phyloP scores from a whole-genome alignment of 2,888 invertebrate genomes.

The Nymphalis polychloros region DNA sequence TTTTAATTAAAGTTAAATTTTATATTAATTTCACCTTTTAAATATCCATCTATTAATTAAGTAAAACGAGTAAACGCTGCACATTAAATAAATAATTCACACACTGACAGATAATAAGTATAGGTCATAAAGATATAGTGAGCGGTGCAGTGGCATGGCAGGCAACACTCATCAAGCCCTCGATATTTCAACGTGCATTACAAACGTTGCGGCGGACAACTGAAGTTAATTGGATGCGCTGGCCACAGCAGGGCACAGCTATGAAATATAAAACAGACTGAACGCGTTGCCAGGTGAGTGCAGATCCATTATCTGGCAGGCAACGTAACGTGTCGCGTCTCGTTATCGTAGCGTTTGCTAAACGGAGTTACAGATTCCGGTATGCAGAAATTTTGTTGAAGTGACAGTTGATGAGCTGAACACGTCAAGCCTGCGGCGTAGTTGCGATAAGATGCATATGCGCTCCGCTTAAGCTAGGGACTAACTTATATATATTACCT shows the following conservation, averaged over 20 bases:
- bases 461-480: constrained; percentile 2
- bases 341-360: constrained; percentile 45
- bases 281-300: constrained; percentile 46
- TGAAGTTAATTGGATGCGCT: constrained; percentile 76
- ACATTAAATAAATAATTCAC: constrained; percentile 35
- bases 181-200: constrained; percentile 72
- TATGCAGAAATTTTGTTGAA: constrained; percentile 49
- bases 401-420: constrained; percentile 55
- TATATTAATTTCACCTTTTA: not conserved
- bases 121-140: constrained; percentile 56
- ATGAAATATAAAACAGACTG: constrained; percentile 69
- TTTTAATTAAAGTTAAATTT: not conserved
- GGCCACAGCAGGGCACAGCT: constrained; percentile 55
- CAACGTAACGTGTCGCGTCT: constrained; percentile 50
- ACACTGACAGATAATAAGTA: constrained; percentile 36
- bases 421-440: constrained; percentile 40
- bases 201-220: constrained; percentile 66
- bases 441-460: constrained; percentile 36
- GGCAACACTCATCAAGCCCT: constrained; percentile 61
- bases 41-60: constrained; percentile 16
- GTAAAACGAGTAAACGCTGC: constrained; percentile 11
- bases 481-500: too few relatives aligned
- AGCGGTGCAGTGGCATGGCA: constrained; percentile 42
- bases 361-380: constrained; percentile 46
- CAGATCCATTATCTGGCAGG: constrained; percentile 53